Base-by-base conservation (phyloP, 2,113 vertebrate species). In the Perca schrenkii region DNA sequence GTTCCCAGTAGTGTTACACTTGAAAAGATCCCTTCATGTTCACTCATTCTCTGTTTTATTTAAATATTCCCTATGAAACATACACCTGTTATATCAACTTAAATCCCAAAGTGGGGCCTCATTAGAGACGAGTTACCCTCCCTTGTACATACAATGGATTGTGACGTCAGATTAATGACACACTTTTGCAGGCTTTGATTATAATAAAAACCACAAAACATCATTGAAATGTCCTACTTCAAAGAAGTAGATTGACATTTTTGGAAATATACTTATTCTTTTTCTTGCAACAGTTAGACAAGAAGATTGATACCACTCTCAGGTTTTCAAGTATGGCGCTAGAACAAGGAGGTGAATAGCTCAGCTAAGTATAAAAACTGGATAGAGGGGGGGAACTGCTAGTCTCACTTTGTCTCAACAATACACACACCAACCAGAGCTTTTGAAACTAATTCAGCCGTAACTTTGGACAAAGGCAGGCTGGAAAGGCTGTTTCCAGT, bases 21-120 rank as follows among this genome's bases (percentile, higher is more conserved):
- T 34, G 72, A 72, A 28, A 34, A 43, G 58, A 22, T 22, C 17
- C 50, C 19, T 52, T 79, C 46, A 60, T 21, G 74, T 70, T 57
- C 22, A 28, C 25, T 73, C 4, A 6, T 40, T 64, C 49, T 17
- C 49, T 17, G 58, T 58, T 17, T 57, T 46, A 43, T 54, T 61
- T 2, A 31, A 47, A 2, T 60, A 21, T 36, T 65, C n/a, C 12
- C 3, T 43, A 8, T 54, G 15, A 47, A 47, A 60, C 25, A 52
- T 36, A 10, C 57, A 25, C 22, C 16, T 40, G 64, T 11, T 64
- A 12, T 6, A 47, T 22, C 28, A 54, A 22, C 2, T 15, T 14
- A 34, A 58, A 52, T 65, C 66, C 50, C 52, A 75, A 47, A 49
- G 36, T 4, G 13, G 1, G 2, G 16, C 49, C 2, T 67, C 21